phyloP scores from a whole-genome alignment of 1,140 invertebrate species.

The Ptiloglossa arizonensis region DNA sequence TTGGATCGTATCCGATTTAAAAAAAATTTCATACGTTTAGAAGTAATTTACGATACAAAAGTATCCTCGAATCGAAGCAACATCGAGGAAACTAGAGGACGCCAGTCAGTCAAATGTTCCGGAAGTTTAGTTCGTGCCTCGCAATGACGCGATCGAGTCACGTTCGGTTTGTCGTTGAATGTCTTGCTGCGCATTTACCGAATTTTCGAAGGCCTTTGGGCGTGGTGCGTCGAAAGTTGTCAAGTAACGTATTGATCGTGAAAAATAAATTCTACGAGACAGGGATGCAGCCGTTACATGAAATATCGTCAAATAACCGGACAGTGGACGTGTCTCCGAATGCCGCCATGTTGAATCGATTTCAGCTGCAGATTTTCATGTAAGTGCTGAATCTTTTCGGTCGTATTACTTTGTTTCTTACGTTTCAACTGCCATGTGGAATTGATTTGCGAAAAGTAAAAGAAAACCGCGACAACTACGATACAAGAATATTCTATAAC shows the following conservation, averaged over 20 bases:
- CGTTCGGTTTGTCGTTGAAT: neutral
- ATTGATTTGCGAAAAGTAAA: no score
- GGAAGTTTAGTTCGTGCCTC: no score
- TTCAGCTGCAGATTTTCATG: no score
- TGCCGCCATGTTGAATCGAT: no score
- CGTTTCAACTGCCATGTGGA: no score
- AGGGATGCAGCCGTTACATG: neutral
- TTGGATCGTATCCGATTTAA: neutral
- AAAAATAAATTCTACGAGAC: neutral
- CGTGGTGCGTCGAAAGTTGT: neutral
- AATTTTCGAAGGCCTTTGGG: neutral
- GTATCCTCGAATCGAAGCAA: no score
- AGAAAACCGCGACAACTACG: no score
- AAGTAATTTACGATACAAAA: neutral
- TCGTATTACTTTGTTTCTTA: no score
- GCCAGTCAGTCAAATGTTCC: no score
- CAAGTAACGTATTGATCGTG: neutral
- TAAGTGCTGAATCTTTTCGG: no score
- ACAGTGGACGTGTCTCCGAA: neutral
- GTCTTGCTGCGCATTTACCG: neutral
- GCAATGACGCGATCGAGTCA: neutral
- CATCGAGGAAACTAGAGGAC: no score
- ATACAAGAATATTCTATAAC: no score
- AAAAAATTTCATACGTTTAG: neutral
- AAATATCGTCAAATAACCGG: neutral